Evolutionary conservation across 2,888 invertebrate species (phyloP).

Genomic region (Euplagia quadripunctaria): DNA sequence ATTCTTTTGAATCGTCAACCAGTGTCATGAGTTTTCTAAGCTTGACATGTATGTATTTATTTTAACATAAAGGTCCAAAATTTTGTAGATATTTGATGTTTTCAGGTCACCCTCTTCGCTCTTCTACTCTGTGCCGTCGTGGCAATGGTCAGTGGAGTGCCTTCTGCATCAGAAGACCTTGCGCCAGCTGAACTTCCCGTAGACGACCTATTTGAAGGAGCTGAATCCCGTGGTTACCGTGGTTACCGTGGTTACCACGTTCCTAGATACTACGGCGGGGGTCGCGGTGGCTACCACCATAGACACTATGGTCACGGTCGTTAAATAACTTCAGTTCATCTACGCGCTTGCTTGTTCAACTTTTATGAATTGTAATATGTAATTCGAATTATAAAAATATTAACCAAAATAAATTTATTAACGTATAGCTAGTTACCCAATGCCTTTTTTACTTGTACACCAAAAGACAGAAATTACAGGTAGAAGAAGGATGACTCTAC

Average conservation of each 20-base stretch:
- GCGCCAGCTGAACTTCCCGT: neutral
- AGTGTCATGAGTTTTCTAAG: too few species aligned
- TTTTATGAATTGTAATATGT: neutral
- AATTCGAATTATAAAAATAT: neutral
- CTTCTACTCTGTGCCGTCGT: slow-evolving; percentile 15
- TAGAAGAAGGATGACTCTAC: neutral
- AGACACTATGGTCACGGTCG: neutral
- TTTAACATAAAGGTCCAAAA: too few species aligned
- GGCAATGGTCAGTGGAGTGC: slow-evolving; percentile 15
- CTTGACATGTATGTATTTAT: too few species aligned
- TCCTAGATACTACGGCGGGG: neutral
- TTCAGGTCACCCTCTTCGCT: slow-evolving; percentile 17
- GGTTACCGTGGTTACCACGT: neutral
- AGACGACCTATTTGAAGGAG: slow-evolving; percentile 6
- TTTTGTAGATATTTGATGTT: neutral
- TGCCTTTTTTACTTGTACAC: neutral
- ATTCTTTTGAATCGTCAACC: too few species aligned
- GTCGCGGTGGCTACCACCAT: neutral
- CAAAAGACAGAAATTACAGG: neutral
- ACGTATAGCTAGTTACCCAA: neutral
- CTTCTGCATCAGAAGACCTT: neutral
- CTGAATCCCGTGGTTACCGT: slow-evolving; percentile 11
- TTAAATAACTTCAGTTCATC: slow-evolving; percentile 4
- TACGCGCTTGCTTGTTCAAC: neutral
- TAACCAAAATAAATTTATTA: neutral